A percentile compares a stretch with the other conserved stretches of the same genome.
Conservation (phyloP, 2,113 vertebrate genomes). For the Embiotoca jacksoni region DNA sequence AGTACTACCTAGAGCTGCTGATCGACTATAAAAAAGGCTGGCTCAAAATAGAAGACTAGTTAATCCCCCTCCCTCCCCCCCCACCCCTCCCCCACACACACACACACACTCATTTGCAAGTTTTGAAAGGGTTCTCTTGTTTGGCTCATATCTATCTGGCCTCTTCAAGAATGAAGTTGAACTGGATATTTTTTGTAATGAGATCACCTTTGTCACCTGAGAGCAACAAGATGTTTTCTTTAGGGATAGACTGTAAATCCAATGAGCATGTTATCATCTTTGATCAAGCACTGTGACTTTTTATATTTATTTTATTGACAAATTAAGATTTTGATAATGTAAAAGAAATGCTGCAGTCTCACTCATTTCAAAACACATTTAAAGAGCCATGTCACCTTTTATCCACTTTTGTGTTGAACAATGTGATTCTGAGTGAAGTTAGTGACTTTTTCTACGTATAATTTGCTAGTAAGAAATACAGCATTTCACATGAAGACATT, state of each 20-base stretch:
- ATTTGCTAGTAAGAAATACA: not conserved
- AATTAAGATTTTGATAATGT: not conserved
- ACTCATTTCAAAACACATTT: not conserved
- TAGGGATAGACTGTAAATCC: not conserved
- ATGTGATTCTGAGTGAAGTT: not conserved
- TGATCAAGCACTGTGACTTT: not conserved
- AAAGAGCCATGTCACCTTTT: constrained; percentile 12
- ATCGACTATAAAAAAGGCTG: constrained; percentile 86
- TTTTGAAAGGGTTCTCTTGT: no score
- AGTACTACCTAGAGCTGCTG: constrained; percentile 86
- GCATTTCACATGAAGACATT: not conserved
- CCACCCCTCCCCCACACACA: no score
- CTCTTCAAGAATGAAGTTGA: constrained; percentile 27
- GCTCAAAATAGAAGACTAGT: constrained; percentile 83
- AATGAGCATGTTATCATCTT: not conserved
- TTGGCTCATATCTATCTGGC: not conserved
- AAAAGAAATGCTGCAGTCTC: not conserved
- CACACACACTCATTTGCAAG: no score
- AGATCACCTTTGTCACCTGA: constrained; percentile 11
- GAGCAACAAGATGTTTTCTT: not conserved
- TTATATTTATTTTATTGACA: not conserved
- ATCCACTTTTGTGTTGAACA: not conserved
- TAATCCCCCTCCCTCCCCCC: not conserved
- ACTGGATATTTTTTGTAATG: constrained; percentile 2
- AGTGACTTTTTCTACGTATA: not conserved